Evolutionary conservation across 2,888 invertebrate genomes (phyloP).

Genomic region (Xylota sylvarum): DNA sequence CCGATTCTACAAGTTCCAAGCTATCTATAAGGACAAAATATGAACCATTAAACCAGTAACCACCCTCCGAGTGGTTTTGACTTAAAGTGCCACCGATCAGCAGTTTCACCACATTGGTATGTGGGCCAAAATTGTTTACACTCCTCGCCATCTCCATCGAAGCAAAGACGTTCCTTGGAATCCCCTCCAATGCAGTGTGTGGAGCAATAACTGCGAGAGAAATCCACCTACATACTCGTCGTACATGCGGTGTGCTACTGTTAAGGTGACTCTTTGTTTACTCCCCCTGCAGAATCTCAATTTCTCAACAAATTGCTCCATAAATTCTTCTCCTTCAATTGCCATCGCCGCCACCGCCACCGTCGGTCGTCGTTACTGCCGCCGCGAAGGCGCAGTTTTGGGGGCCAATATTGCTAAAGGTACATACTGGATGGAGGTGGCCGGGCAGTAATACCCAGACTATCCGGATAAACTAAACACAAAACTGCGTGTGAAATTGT

Average conservation of each 20-base stretch:
- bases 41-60: constrained; percentile 16
- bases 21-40: constrained; percentile 49
- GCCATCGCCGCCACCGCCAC: constrained; percentile 25
- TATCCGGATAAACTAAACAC: constrained; percentile 65
- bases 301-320: constrained; percentile 73
- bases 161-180: constrained; percentile 2
- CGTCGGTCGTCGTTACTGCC: background rate
- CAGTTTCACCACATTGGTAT: constrained; percentile 51
- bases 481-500: constrained; percentile 68
- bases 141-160: background rate
- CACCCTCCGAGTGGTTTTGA: constrained; percentile 43
- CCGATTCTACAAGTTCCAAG: background rate
- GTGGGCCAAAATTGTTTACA: constrained; percentile 52
- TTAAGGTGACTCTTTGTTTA: constrained; percentile 69
- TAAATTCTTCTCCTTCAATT: constrained; percentile 68
- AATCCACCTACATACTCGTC: constrained; percentile 1
- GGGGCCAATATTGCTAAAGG: constrained; percentile 6
- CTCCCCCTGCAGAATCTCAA: constrained; percentile 64
- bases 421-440: background rate
- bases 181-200: constrained; percentile 1
- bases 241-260: constrained; percentile 24
- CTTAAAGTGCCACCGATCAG: constrained; percentile 51
- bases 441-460: background rate
- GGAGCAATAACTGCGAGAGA: constrained; percentile 28
- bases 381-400: background rate